A percentile compares a stretch with the other conserved stretches of the same genome.
Evolutionary conservation across 1,140 invertebrate genomes (phyloP).

Genomic region (Drosophila yakuba): DNA sequence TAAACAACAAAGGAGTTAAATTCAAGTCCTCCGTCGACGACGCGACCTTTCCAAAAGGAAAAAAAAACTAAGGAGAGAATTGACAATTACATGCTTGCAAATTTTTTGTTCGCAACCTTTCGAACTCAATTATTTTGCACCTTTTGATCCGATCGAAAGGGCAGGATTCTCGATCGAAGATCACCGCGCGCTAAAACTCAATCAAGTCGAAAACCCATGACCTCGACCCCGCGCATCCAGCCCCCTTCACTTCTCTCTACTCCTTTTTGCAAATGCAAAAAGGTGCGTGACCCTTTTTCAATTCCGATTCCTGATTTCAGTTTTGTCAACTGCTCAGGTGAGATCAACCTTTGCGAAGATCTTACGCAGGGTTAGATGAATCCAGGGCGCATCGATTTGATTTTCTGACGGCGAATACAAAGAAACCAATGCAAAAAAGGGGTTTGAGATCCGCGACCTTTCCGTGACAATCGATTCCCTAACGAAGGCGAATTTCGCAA

Average conservation of each 20-base stretch:
- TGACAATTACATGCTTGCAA: slow-evolving; percentile 84
- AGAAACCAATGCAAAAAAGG: slow-evolving; percentile 31
- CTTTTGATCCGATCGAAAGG: slow-evolving; percentile 73
- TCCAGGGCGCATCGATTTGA: slow-evolving; percentile 55
- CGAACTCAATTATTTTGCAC: slow-evolving; percentile 78
- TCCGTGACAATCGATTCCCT: slow-evolving; percentile 66
- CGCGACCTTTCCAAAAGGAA: slow-evolving; percentile 24
- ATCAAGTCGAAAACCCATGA: slow-evolving; percentile 74
- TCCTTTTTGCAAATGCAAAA: slow-evolving; percentile 60
- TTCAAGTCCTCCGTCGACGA: slow-evolving; percentile 48
- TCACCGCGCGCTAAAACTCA: slow-evolving; percentile 70
- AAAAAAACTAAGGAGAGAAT: slow-evolving; percentile 41
- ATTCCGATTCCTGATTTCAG: slow-evolving; percentile 28
- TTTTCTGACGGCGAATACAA: slow-evolving; percentile 71
- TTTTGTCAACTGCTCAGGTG: slow-evolving; percentile 79
- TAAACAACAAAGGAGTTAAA: slow-evolving; percentile 82
- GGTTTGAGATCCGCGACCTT: slow-evolving; percentile 45
- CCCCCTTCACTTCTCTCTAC: slow-evolving; percentile 22
- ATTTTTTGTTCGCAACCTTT: slow-evolving; percentile 72
- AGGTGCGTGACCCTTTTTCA: slow-evolving; percentile 68
- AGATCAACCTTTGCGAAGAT: slow-evolving; percentile 66
- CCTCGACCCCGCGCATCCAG: slow-evolving; percentile 55
- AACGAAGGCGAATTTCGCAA: slow-evolving; percentile 65
- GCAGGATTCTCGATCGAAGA: slow-evolving; percentile 43
- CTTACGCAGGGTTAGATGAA: slow-evolving; percentile 40